Base-by-base conservation (phyloP, 2,888 invertebrate species). In the Diplolepis rosae region DNA sequence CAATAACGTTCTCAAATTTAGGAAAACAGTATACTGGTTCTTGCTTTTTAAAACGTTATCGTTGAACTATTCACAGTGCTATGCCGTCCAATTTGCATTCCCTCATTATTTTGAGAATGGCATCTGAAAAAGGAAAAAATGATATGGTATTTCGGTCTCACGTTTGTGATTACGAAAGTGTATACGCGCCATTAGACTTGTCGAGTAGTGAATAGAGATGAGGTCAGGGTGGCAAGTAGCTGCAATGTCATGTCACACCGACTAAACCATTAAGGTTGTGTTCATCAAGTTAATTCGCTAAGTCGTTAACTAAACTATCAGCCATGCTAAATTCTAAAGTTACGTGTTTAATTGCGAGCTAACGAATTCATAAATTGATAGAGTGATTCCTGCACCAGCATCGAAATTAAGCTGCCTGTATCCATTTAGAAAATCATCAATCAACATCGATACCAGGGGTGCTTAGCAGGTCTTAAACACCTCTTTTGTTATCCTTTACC, bases 271-370 rank as follows among this genome's bases (percentile, higher is more conserved):
- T 28, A 28, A 52, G 27, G 52, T 51, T 68, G 66, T 51, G 72
- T 74, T 70, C 68, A 52, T 70, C 72, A 70, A 68, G 72, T 70
- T 68, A 72, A 74, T 72, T 74, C 72, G 65, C 70, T 61, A 50
- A 74, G 70, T 72, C 74, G 70, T 72, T 72, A 74, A 72, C 72
- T 66, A 51, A 70, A 72, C 27, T 61, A 61, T 61, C 39, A 61
- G 39, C 61, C 27, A 24, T 42, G 61, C 35, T 61, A 24, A 15
- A 61, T 61, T 61, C 39, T 61, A 27, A 42, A 61, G 61, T 61
- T 61, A 24, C 61, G 27, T 61, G 39, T 61, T 42, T 61, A 61
- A 42, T 61, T 61, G 39, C 39, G n/a, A 42, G 35, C 61, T 61
- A 39, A 61, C 61, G 39, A 42, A 61, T 61, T 61, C 39, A 61